Base-by-base conservation (phyloP, 92 coral and sea anemone species). In the Phenganax subtilis region DNA sequence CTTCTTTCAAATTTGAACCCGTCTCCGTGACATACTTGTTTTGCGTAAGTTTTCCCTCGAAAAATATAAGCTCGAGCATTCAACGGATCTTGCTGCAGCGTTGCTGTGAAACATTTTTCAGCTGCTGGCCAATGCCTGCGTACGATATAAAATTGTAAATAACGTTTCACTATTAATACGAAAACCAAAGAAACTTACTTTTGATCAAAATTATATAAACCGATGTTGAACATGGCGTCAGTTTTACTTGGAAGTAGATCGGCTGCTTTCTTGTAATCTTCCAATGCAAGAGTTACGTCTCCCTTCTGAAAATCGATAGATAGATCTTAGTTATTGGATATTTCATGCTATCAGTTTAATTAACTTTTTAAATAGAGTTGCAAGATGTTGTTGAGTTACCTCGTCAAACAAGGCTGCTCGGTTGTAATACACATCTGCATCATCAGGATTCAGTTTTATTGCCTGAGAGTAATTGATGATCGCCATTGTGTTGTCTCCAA, bases 391-490 rank as follows among this genome's bases (percentile, higher is more conserved):
- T 53, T 0, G 54, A 10, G 64, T 71, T 81, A 94, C 99, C 90
- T 87, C 85, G 75, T 89, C 89, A 85, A 96, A 96, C 97, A 96
- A 86, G 6, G 92, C 90, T 5, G 99, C 99, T 77, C 99, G 72
- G 84, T 89, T 97, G 70, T 96, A 96, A 57, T 96, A 96, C 8
- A 97, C 89, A 63, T 96, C 99, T 53, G 93, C 97, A 60, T 96
- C 97, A 57, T 85, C 84, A n/a, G 99, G 99, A 53, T 87, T 92
- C 82, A 96, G 80, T 80, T 92, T 96, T 54, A 96, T 90, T 59
- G 99, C 99, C 99, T 96, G 97, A n/a, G 99, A 96, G 76, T 96
- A 96, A 82, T 96, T 96, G 57, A 96, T 87, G 57, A 96, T 96
- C 0, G 99, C 97, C 99, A 96, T 92, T 20, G 99, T 96, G 28